phyloP scores from a whole-genome alignment of 2,888 invertebrate genomes.

The Drosophila flavopinicola region DNA sequence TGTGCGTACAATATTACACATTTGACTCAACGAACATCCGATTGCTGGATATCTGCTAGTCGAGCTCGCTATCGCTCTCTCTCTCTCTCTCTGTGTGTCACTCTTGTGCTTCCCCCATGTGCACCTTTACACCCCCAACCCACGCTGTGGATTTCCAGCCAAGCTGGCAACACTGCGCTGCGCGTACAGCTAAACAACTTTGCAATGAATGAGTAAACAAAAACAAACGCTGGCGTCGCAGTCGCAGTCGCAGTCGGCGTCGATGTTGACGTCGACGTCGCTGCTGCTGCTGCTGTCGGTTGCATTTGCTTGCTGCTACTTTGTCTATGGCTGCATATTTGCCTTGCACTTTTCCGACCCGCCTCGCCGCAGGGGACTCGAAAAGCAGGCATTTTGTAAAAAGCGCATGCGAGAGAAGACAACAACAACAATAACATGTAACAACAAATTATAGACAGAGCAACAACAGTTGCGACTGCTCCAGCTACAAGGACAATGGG shows the following conservation, averaged over 20 bases:
- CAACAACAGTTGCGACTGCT: slow-evolving; percentile 48
- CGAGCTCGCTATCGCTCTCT: not conserved
- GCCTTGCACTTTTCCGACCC: slow-evolving; percentile 67
- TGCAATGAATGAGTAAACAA: slow-evolving; percentile 78
- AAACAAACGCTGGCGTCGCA: slow-evolving; percentile 67
- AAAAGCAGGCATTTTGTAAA: slow-evolving; percentile 51
- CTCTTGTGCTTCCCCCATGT: too few species aligned
- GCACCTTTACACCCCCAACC: slow-evolving; percentile 22
- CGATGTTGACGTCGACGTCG: slow-evolving; percentile 10
- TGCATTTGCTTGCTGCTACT: slow-evolving; percentile 14
- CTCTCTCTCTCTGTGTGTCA: slow-evolving; percentile 1
- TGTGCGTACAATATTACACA: too few species aligned
- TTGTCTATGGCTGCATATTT: slow-evolving; percentile 52
- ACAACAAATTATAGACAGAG: slow-evolving; percentile 59
- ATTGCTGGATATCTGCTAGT: not conserved
- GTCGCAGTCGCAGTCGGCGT: slow-evolving; percentile 24
- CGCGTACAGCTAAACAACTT: slow-evolving; percentile 73
- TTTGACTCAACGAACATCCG: too few species aligned
- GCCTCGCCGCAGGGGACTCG: slow-evolving; percentile 35
- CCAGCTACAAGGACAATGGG: slow-evolving; percentile 60
- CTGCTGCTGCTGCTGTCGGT: not conserved
- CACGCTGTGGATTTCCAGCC: slow-evolving; percentile 32
- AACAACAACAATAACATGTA: slow-evolving; percentile 51
- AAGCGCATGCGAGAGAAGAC: slow-evolving; percentile 69
- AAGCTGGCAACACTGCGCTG: slow-evolving; percentile 60